Conservation (phyloP, 2,113 vertebrate genomes). For the Chaetodon auriga region DNA sequence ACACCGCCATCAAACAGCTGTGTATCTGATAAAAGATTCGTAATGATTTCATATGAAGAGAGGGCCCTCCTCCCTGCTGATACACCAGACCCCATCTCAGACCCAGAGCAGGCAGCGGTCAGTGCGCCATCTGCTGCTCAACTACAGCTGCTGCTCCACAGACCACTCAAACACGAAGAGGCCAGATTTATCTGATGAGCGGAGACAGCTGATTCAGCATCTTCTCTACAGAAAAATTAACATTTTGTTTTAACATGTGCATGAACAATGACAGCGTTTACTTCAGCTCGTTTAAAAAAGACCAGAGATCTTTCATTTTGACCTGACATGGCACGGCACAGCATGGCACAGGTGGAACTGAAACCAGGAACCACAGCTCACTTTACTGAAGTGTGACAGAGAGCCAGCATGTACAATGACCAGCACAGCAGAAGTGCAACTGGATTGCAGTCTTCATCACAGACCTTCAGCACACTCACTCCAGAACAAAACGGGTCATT, state of each 20-base stretch:
- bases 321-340: too few relatives aligned
- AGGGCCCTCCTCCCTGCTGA: conserved; percentile 11
- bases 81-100: background rate
- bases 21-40: conserved; percentile 2
- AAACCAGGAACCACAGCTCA: too few relatives aligned
- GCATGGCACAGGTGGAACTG: too few relatives aligned
- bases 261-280: background rate
- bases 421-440: background rate
- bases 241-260: background rate
- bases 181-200: too few relatives aligned
- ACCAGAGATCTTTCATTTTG: too few relatives aligned
- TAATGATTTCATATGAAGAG: background rate
- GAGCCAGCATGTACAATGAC: background rate
- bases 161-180: too few relatives aligned
- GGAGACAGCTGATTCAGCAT: background rate
- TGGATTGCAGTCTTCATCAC: background rate
- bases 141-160: conserved; percentile 8
- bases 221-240: background rate
- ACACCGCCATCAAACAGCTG: background rate
- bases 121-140: conserved; percentile 51
- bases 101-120: background rate
- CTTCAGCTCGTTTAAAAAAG: background rate
- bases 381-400: background rate
- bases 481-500: too few relatives aligned
- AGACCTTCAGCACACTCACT: background rate